Evolutionary conservation across 2,888 invertebrate species (phyloP).

Genomic region (Brachylomia viminalis): DNA sequence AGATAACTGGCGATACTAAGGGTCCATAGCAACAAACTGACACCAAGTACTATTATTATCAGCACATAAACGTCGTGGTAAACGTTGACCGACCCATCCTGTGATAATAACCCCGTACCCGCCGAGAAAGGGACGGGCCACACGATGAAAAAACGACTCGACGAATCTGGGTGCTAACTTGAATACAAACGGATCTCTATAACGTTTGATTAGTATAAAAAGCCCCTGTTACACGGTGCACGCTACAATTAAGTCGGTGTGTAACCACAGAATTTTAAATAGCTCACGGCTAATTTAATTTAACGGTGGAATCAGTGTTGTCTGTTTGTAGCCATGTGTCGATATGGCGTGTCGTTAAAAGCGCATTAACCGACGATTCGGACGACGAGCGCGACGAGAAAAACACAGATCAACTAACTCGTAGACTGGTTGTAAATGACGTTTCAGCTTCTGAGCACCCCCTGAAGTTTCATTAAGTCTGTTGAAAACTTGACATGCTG

Average conservation of each 20-base stretch:
- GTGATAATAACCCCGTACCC: conserved; percentile 31
- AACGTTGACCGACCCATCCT: conserved; percentile 33
- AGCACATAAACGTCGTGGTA: conserved; percentile 34
- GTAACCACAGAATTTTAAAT: conserved; percentile 64
- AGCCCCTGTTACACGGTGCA: conserved; percentile 50
- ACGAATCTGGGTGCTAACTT: conserved; percentile 38
- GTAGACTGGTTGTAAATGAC: neutral
- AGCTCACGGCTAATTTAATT: conserved; percentile 70
- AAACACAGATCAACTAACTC: conserved; percentile 47
- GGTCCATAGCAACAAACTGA: conserved; percentile 47
- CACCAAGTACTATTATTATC: conserved; percentile 19
- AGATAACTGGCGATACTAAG: conserved; percentile 52
- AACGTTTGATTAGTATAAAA: conserved; percentile 45
- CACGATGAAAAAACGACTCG: conserved; percentile 32
- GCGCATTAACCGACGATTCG: conserved; percentile 80
- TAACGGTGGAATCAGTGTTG: conserved; percentile 64
- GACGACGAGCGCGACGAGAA: conserved; percentile 59
- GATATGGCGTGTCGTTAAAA: conserved; percentile 79
- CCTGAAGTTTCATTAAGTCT: neutral
- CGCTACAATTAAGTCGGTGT: conserved; percentile 56
- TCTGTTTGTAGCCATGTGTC: conserved; percentile 72
- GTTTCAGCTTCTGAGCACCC: conserved; percentile 4
- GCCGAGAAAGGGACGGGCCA: conserved; percentile 27
- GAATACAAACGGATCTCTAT: conserved; percentile 37
- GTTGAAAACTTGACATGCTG: neutral